Evolutionary conservation across 2,888 invertebrate genomes (phyloP).

Genomic region (Bombylius major): DNA sequence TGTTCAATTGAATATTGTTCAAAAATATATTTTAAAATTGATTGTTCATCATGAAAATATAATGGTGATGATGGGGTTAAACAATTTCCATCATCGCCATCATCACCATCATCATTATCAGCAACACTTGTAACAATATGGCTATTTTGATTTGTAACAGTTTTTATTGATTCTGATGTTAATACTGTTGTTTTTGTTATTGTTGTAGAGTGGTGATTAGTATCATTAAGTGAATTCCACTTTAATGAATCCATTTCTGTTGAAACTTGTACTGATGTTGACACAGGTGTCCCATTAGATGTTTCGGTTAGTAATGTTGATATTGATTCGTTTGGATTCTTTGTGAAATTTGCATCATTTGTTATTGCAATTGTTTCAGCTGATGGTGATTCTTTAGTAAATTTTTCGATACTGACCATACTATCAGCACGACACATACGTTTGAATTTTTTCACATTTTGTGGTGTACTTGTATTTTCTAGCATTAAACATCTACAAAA

Average conservation of each 20-base stretch:
- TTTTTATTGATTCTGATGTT: not conserved
- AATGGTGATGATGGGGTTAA: constrained; percentile 12
- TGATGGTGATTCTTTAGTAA: constrained; percentile 14
- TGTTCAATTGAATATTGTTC: constrained; percentile 23
- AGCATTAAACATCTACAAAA: constrained; percentile 8
- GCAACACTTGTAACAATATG: not conserved
- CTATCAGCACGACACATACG: constrained; percentile 29
- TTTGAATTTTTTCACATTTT: constrained; percentile 22
- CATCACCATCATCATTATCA: constrained; percentile 14
- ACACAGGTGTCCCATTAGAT: not conserved
- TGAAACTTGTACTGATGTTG: constrained; percentile 12
- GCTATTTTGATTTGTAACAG: constrained; percentile 6
- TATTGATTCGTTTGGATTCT: not conserved
- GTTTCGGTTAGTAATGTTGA: not conserved
- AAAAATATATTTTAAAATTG: constrained; percentile 22
- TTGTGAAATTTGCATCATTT: not conserved
- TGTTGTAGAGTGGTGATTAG: not conserved
- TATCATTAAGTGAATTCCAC: constrained; percentile 21
- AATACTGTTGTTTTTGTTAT: not conserved
- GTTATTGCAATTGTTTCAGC: not conserved
- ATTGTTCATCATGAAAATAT: constrained; percentile 15
- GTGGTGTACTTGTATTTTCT: constrained; percentile 9
- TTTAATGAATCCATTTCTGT: constrained; percentile 23
- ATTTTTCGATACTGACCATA: constrained; percentile 28
- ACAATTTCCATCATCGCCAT: constrained; percentile 14